Percentiles rank a stretch among this genome's conserved stretches.
Evolutionary conservation across 2,113 vertebrate genomes (phyloP).

Genomic region (Suricata suricatta): DNA sequence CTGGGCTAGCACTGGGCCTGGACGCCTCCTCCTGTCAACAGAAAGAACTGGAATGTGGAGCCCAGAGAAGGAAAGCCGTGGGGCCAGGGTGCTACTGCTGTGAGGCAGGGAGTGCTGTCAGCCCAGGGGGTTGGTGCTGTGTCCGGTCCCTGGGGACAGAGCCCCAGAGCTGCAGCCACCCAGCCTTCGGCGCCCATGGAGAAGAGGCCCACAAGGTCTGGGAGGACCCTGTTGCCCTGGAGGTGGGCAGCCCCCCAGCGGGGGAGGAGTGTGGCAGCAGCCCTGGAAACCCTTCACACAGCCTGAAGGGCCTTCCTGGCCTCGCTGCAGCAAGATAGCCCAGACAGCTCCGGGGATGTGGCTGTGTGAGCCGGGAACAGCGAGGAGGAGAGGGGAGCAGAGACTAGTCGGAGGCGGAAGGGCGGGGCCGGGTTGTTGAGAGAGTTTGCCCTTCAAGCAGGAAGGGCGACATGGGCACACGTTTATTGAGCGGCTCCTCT

Average conservation of each 20-base stretch:
- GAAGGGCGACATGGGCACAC: not conserved
- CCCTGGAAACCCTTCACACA: too few species aligned
- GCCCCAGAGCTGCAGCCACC: not conserved
- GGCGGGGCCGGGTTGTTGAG: not conserved
- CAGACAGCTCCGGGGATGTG: not conserved
- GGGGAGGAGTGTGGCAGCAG: not conserved
- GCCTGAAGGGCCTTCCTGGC: not conserved
- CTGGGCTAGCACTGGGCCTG: not conserved
- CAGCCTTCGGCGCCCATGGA: fast-evolving
- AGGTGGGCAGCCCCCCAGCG: not conserved
- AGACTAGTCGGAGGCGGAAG: fast-evolving
- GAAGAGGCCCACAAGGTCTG: not conserved
- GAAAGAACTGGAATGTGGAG: not conserved
- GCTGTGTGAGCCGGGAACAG: fast-evolving
- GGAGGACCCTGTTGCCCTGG: fast-evolving
- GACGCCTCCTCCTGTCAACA: not conserved
- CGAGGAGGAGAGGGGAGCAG: too few species aligned
- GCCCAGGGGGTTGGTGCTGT: not conserved
- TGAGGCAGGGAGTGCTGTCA: not conserved
- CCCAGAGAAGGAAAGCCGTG: not conserved
- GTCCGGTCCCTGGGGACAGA: not conserved
- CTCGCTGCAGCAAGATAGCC: not conserved
- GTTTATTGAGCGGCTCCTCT: not conserved
- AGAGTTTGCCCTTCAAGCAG: not conserved
- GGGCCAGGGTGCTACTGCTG: not conserved